Percentiles rank a stretch among this genome's conserved stretches.
Conservation (phyloP, 1,140 invertebrate species). For the Hirudo medicinalis region DNA sequence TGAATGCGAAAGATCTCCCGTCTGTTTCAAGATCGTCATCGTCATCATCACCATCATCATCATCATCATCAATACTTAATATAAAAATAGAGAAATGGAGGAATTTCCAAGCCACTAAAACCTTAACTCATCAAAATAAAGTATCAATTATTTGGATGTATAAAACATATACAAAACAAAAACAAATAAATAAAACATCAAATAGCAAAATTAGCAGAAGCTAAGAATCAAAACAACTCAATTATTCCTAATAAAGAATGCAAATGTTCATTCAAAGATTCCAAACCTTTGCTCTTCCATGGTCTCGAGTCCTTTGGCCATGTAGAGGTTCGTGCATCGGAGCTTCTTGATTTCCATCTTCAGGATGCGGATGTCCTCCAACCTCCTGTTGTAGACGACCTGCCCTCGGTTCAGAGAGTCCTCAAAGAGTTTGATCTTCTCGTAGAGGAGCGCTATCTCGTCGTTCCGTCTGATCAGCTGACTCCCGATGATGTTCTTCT, state of each 20-base stretch:
- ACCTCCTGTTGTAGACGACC: slow-evolving; percentile 52
- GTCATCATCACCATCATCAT: background rate
- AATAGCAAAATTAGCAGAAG: too few species aligned
- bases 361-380: slow-evolving; percentile 62
- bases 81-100: too few species aligned
- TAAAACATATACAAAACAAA: too few species aligned
- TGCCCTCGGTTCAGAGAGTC: slow-evolving; percentile 57
- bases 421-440: slow-evolving; percentile 58
- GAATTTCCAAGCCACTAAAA: too few species aligned
- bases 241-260: too few species aligned
- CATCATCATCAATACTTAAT: background rate
- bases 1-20: slow-evolving; percentile 62
- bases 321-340: slow-evolving; percentile 36
- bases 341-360: slow-evolving; percentile 62
- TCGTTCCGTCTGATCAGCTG: slow-evolving; percentile 61
- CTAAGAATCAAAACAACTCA: too few species aligned
- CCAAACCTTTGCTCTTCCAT: slow-evolving; percentile 38
- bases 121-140: too few species aligned
- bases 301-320: slow-evolving; percentile 41
- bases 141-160: too few species aligned
- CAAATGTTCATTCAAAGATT: background rate
- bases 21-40: slow-evolving; percentile 30
- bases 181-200: too few species aligned
- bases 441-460: slow-evolving; percentile 56
- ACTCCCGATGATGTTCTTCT: slow-evolving; percentile 56